A percentile compares a stretch with the other conserved stretches of the same genome.
phyloP scores from a whole-genome alignment of 2,797 vertebrate species.

The Esox masquinongy region DNA sequence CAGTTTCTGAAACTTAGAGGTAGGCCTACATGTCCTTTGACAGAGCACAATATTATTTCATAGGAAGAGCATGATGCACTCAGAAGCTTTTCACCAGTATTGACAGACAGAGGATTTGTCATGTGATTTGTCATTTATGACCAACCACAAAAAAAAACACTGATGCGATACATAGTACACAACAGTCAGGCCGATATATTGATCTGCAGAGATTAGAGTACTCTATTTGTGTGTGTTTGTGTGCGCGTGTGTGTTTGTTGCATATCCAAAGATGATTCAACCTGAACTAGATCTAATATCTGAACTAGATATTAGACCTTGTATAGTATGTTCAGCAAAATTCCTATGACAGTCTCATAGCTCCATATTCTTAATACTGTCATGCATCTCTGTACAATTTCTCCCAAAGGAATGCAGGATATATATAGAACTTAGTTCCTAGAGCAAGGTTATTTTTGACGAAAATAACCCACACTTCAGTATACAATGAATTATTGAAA shows the following conservation, averaged over 20 bases:
- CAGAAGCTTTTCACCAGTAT: background rate
- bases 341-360: background rate
- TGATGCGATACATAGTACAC: background rate
- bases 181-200: background rate
- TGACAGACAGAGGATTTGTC: background rate
- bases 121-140: background rate
- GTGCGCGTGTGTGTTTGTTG: background rate
- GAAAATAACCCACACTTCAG: constrained; percentile 40
- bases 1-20: background rate
- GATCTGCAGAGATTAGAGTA: constrained; percentile 1
- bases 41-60: background rate
- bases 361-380: background rate
- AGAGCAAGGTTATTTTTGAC: constrained; percentile 36
- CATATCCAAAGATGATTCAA: background rate
- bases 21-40: background rate
- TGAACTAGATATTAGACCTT: background rate
- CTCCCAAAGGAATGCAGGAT: constrained; percentile 13
- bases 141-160: background rate
- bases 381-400: constrained; percentile 2
- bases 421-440: constrained; percentile 24
- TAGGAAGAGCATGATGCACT: background rate
- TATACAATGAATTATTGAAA: constrained; percentile 40
- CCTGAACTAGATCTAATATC: background rate
- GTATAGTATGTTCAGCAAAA: background rate
- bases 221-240: background rate